A percentile compares a stretch with the other conserved stretches of the same genome.
Conservation (phyloP, 2,888 invertebrate genomes). For the Cylloceria caligata region DNA sequence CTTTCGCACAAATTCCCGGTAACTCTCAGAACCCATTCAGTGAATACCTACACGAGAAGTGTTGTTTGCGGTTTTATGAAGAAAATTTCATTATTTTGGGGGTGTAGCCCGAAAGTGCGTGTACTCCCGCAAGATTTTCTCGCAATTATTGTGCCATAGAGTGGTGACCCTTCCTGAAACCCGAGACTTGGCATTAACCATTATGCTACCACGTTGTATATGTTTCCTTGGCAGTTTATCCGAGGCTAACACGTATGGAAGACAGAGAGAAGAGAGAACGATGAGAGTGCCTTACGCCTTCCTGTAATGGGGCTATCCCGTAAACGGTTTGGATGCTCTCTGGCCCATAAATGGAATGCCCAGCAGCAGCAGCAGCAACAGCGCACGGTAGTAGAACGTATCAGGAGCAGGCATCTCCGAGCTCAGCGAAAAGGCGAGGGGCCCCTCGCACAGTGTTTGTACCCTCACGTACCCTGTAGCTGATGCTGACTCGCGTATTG, state of each 20-base stretch:
- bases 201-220: constrained; percentile 21
- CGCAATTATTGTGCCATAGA: constrained; percentile 37
- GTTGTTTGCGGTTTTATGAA: constrained; percentile 35
- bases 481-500: constrained; percentile 27
- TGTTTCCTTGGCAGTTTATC: constrained; percentile 59
- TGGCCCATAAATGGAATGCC: constrained; percentile 80
- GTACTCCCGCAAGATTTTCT: constrained; percentile 31
- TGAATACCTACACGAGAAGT: background rate
- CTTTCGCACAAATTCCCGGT: constrained; percentile 14
- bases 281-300: constrained; percentile 65
- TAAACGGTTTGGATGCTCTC: constrained; percentile 81
- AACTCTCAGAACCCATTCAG: background rate
- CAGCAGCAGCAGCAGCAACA: constrained; percentile 59
- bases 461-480: constrained; percentile 71
- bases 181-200: constrained; percentile 38
- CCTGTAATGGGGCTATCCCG: constrained; percentile 72
- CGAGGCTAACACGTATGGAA: constrained; percentile 46
- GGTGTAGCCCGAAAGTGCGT: background rate
- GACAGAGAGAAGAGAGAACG: constrained; percentile 47
- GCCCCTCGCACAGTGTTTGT: constrained; percentile 72
- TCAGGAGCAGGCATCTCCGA: constrained; percentile 78
- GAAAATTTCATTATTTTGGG: constrained; percentile 48
- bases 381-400: constrained; percentile 71
- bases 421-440: constrained; percentile 67
- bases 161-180: constrained; percentile 48